Base-by-base conservation (phyloP, 2,888 invertebrate genomes). In the Flexamia atlantica region DNA sequence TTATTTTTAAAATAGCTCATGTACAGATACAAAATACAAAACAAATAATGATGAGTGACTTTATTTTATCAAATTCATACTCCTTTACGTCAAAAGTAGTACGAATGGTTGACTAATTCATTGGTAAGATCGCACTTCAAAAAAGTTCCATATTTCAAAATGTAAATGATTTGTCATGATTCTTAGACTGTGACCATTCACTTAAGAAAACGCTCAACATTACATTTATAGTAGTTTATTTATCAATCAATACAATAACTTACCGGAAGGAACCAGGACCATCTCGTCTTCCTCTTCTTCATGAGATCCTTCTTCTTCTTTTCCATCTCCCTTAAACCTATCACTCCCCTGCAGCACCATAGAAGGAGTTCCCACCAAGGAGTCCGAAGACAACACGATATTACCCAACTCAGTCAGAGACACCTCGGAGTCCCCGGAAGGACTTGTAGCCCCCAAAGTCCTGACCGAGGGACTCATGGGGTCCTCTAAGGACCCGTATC, bases 201-300 rank as follows among this genome's bases (percentile, higher is more conserved):
- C n/a, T n/a, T n/a, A n/a, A n/a, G n/a, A n/a, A n/a, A n/a, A n/a
- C n/a, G n/a, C n/a, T n/a, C n/a, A n/a, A n/a, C n/a, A n/a, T n/a
- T n/a, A n/a, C n/a, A n/a, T n/a, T n/a, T n/a, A n/a, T n/a, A n/a
- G n/a, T n/a, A n/a, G n/a, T n/a, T n/a, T n/a, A n/a, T n/a, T n/a
- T n/a, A n/a, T n/a, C n/a, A n/a, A n/a, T n/a, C n/a, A n/a, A n/a
- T 46, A 17, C 12, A 46, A 17, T 3, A 28, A 84, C 84, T 85
- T 46, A 85, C 85, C 85, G 25, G 85, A 81, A 14, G 85, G 85
- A 23, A 85, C 84, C 46, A 74, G 64, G 10, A 85, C 85, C 76
- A 72, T 50, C 60, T 82, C 57, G 36, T 84, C 81, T 25, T 79
- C 72, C 40, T 85, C 85, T 7, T 83, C 83, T 36, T 83, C 81